Evolutionary conservation across 2,888 invertebrate genomes (phyloP).

Genomic region (Griposia aprilina): DNA sequence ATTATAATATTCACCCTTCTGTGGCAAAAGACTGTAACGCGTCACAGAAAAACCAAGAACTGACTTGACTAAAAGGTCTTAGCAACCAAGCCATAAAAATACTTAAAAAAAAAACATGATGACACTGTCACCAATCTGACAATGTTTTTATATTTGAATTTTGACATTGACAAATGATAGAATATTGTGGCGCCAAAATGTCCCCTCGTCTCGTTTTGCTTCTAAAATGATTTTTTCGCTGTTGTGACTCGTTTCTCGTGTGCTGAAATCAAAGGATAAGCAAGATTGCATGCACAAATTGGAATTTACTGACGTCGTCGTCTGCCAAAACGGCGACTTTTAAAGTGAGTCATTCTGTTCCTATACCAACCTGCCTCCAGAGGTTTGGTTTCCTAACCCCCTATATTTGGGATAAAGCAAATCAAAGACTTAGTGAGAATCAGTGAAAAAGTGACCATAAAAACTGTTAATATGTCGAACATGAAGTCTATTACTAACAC

Average conservation of each 20-base stretch:
- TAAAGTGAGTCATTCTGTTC: not conserved
- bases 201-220: not conserved
- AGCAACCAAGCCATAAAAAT: too few species aligned
- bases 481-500: conserved; percentile 77
- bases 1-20: not conserved
- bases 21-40: conserved; percentile 15
- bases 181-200: conserved; percentile 31
- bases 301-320: not conserved
- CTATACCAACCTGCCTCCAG: not conserved
- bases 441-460: not conserved
- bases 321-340: not conserved
- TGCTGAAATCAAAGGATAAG: not conserved
- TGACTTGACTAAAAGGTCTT: too few species aligned
- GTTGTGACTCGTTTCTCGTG: not conserved
- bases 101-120: too few species aligned
- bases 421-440: not conserved
- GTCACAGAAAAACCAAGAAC: not conserved
- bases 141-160: too few species aligned
- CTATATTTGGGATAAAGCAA: not conserved
- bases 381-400: not conserved
- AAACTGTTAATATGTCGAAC: conserved; percentile 74
- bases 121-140: not conserved
- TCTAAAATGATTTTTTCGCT: not conserved
- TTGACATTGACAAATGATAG: conserved; percentile 16
- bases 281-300: not conserved